Evolutionary conservation across 2,888 invertebrate species (phyloP).

Genomic region (Stramonita haemastoma): DNA sequence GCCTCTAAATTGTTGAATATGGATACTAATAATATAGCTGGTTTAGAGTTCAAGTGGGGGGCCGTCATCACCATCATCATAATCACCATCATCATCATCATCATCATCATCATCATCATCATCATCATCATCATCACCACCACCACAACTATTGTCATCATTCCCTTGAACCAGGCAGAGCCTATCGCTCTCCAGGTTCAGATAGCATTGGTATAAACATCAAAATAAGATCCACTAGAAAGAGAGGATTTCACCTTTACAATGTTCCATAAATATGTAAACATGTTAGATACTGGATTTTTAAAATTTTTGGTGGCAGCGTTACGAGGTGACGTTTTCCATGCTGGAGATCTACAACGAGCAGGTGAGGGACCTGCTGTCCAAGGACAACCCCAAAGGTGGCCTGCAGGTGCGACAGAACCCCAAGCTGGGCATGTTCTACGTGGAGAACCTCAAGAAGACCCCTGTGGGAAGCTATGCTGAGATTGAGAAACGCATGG

Average conservation of each 20-base stretch:
- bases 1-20: too few species aligned
- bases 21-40: too few species aligned
- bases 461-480: constrained; percentile 77
- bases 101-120: neutral
- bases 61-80: too few species aligned
- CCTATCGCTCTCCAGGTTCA: too few species aligned
- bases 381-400: constrained; percentile 76
- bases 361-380: constrained; percentile 76
- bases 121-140: constrained; percentile 38
- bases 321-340: constrained; percentile 77
- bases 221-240: too few species aligned
- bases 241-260: too few species aligned
- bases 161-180: too few species aligned
- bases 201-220: too few species aligned
- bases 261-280: too few species aligned
- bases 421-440: constrained; percentile 77
- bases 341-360: constrained; percentile 79
- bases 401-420: constrained; percentile 76
- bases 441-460: constrained; percentile 76
- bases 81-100: too few species aligned
- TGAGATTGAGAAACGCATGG: constrained; percentile 77
- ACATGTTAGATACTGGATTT: neutral
- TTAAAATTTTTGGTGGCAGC: constrained; percentile 60
- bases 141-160: constrained; percentile 5
- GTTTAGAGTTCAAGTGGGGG: too few species aligned